A percentile compares a stretch with the other conserved stretches of the same genome.
These are phyloP conservation scores for Drosophila prostipennis DNA, from an alignment of 2,888 invertebrate species.

Conservation along the genomic window DNA sequence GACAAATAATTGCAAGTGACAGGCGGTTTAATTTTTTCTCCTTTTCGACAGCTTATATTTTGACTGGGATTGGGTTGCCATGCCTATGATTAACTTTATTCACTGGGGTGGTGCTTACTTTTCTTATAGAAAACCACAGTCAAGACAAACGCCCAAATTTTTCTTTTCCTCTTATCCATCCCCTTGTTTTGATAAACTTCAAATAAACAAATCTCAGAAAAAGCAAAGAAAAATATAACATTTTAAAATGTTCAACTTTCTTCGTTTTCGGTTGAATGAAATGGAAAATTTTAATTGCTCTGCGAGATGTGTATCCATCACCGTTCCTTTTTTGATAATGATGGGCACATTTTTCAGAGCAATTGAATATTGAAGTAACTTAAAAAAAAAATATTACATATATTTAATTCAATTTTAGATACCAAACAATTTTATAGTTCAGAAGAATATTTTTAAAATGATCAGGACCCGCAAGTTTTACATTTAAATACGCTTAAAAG, in stretches of 20 bases:
- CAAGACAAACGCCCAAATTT: slow-evolving; percentile 44
- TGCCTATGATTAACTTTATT: slow-evolving; percentile 78
- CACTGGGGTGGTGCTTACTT: slow-evolving; percentile 45
- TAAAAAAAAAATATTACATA: background rate
- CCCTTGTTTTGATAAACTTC: slow-evolving; percentile 55
- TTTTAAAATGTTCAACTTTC: slow-evolving; percentile 45
- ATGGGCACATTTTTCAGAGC: background rate
- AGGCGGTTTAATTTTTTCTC: slow-evolving; percentile 80
- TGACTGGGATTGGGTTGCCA: slow-evolving; percentile 58
- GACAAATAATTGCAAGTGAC: slow-evolving; percentile 82
- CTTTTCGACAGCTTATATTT: slow-evolving; percentile 73
- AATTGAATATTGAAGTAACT: background rate
- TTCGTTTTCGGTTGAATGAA: slow-evolving; percentile 80
- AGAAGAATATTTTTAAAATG: background rate
- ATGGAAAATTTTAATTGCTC: slow-evolving; percentile 83
- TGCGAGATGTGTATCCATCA: slow-evolving; percentile 8
- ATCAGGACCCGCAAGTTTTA: background rate
- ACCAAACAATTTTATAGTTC: background rate
- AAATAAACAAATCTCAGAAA: slow-evolving; percentile 76
- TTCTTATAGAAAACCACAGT: slow-evolving; percentile 42
- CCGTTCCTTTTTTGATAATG: background rate
- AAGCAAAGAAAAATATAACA: slow-evolving; percentile 65
- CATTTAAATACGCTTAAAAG: slow-evolving; percentile 25
- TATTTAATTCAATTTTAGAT: background rate
- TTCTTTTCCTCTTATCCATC: slow-evolving; percentile 15